Conservation (phyloP, 2,797 vertebrate genomes). For the Eospalax fontanierii region DNA sequence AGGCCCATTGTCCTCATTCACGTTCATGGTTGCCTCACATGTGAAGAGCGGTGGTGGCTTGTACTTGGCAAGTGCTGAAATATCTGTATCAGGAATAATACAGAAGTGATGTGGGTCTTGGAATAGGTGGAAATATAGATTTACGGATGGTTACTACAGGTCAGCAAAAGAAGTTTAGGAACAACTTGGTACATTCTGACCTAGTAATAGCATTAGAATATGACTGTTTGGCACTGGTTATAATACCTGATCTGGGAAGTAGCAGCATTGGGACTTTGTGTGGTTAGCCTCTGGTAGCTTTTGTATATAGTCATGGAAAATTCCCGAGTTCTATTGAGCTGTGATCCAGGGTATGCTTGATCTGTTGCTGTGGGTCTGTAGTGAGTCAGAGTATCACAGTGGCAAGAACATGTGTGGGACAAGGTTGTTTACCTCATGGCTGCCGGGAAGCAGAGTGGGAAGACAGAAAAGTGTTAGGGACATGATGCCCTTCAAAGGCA, state of each 20-base stretch:
- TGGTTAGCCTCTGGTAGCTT: slow-evolving; percentile 10
- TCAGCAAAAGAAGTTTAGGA: slow-evolving; percentile 18
- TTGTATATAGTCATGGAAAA: background rate
- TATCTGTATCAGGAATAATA: background rate
- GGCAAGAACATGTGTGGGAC: background rate
- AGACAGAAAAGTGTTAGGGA: background rate
- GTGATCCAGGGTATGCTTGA: background rate
- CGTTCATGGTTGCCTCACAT: background rate
- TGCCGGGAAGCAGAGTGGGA: background rate
- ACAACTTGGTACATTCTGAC: background rate
- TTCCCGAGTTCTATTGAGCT: no score
- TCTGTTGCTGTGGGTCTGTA: background rate
- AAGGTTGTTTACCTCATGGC: background rate
- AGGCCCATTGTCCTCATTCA: background rate
- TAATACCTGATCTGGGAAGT: background rate
- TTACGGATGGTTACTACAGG: background rate
- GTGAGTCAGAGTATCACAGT: background rate
- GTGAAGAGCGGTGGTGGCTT: background rate
- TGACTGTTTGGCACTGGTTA: background rate
- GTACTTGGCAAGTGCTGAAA: background rate
- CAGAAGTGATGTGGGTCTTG: background rate
- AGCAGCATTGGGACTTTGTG: background rate
- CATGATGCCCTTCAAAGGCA: background rate
- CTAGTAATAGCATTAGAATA: background rate
- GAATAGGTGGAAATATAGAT: background rate